Evolutionary conservation across 1,140 invertebrate genomes (phyloP).

Genomic region (Drusus annulatus): DNA sequence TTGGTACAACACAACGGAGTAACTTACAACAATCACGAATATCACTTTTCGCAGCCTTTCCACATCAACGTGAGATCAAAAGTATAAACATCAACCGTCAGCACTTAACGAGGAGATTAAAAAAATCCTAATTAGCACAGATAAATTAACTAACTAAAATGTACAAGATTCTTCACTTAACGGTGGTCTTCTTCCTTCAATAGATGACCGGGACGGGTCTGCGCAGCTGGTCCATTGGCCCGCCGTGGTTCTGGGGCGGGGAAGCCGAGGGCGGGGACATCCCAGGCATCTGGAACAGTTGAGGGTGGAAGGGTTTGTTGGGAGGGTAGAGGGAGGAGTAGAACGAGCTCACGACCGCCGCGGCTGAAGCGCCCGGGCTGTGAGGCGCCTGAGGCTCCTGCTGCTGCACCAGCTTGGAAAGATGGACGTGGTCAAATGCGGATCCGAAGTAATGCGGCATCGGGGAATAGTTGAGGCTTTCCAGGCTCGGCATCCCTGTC

Average conservation of each 20-base stretch:
- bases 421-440: slow-evolving; percentile 76
- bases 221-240: slow-evolving; percentile 52
- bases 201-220: slow-evolving; percentile 57
- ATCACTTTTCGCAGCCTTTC: slow-evolving; percentile 10
- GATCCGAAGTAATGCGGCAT: slow-evolving; percentile 74
- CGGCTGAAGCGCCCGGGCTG: slow-evolving; percentile 66
- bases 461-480: slow-evolving; percentile 67
- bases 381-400: slow-evolving; percentile 57
- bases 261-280: slow-evolving; percentile 15
- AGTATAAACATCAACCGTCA: slow-evolving; percentile 32
- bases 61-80: slow-evolving; percentile 51
- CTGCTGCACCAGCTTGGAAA: slow-evolving; percentile 68
- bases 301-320: slow-evolving; percentile 53
- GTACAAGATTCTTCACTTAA: slow-evolving; percentile 27
- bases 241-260: slow-evolving; percentile 46
- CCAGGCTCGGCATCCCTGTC: slow-evolving; percentile 65
- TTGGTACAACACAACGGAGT: slow-evolving; percentile 8
- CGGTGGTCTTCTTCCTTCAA: slow-evolving; percentile 22
- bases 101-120: slow-evolving; percentile 17
- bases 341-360: slow-evolving; percentile 75
- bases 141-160: slow-evolving; percentile 54
- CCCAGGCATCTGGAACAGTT: slow-evolving; percentile 49
- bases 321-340: slow-evolving; percentile 68
- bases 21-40: slow-evolving; percentile 8
- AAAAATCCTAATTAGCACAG: slow-evolving; percentile 39